Evolutionary conservation across 2,797 vertebrate genomes (phyloP), one percentile per base, ranked within the genome.

Genomic region (Buphagus erythrorhynchus): DNA sequence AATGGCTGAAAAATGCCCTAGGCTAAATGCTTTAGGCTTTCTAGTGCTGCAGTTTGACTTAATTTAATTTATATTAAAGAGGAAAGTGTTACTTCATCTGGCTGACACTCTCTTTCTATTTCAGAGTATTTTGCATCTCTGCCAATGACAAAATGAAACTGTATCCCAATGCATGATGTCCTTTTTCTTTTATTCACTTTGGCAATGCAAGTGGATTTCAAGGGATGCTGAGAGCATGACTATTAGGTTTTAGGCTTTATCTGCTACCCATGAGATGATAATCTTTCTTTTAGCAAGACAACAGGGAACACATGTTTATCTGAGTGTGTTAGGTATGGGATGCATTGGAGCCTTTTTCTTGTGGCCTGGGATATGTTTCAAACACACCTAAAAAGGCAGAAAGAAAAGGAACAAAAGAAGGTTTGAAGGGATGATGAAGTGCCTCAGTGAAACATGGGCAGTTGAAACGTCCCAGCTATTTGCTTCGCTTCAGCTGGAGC

Each of bases 381-480:
- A 96, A 91, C 49, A 82, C 36, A 67, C 40, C 59, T 48, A 93
- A 95, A 90, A 91, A 77, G 65, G 74, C 93, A 95, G 80, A 77
- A 74, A 91, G 71, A 85, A 97, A 96, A 74, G 75, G 69, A 91
- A 95, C 65, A 96, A 96, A 97, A 96, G 81, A 86, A 96, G 43
- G 73, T 73, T 65, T 85, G 95, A 86, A 83, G 49, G 88, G 78
- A 97, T 98, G 98, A 99, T 98, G 97, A 98, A 98, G 97, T 97
- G 93, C 92, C 97, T 93, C 52, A 81, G 95, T 96, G 97, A 98
- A 97, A 98, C 96, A 98, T 96, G 92, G 98, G 98, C 97, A 97
- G 94, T 97, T 97, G 97, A 97, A 98, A 98, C 9, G 66, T 98
- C 97, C 97, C 95, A 92, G 65, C 95, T 98, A 97, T 98, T 98